Conservation (phyloP, 2,888 invertebrate genomes). For the Platerodrilus igneus region DNA sequence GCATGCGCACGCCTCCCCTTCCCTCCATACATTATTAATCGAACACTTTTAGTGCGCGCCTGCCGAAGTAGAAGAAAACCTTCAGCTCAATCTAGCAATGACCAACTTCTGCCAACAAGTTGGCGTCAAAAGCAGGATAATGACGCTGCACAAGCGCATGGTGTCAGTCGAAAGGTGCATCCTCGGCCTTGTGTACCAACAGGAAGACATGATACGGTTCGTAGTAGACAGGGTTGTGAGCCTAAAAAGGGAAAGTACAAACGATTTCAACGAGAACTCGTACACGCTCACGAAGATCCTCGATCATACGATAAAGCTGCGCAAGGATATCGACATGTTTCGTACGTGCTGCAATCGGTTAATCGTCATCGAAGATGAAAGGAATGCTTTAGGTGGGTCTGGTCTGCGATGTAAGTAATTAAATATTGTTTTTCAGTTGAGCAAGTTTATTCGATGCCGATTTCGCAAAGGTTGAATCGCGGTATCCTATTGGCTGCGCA, state of each 20-base stretch:
- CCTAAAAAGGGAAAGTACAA: not conserved
- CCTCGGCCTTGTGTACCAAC: slow-evolving; percentile 26
- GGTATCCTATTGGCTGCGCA: slow-evolving; percentile 36
- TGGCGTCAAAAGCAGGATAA: slow-evolving; percentile 36
- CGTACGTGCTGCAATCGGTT: slow-evolving; percentile 36
- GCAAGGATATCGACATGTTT: slow-evolving; percentile 33
- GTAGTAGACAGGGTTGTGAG: slow-evolving; percentile 7
- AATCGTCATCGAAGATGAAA: slow-evolving; percentile 38
- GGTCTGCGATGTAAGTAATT: not conserved
- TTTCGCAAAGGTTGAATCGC: slow-evolving; percentile 34
- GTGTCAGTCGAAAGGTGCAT: slow-evolving; percentile 29
- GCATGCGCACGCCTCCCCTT: too few species aligned
- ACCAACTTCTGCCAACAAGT: slow-evolving; percentile 34
- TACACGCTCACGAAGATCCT: slow-evolving; percentile 29
- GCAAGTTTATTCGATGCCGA: slow-evolving; percentile 38
- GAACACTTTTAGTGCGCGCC: slow-evolving; percentile 34
- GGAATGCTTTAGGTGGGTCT: slow-evolving; percentile 36
- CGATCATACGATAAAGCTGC: slow-evolving; percentile 29
- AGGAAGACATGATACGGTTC: slow-evolving; percentile 30
- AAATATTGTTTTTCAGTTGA: slow-evolving; percentile 31
- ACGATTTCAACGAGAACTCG: not conserved
- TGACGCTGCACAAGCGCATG: slow-evolving; percentile 36
- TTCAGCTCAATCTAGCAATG: slow-evolving; percentile 37
- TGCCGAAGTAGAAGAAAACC: slow-evolving; percentile 32
- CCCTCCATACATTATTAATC: too few species aligned